Conservation (phyloP, 92 coral and sea anemone species). For the Phenganax marumi region DNA sequence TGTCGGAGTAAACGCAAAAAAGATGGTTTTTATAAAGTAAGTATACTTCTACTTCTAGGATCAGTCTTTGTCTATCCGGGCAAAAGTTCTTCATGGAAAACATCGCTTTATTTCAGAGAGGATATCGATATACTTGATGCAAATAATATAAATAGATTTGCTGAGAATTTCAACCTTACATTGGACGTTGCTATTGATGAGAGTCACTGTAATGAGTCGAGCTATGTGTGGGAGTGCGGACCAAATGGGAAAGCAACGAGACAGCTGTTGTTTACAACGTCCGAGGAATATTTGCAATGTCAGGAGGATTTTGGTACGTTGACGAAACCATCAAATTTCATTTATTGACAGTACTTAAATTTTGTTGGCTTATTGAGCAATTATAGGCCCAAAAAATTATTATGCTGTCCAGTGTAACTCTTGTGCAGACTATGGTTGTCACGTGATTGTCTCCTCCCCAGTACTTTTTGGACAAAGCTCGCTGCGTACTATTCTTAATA, state of each 20-base stretch:
- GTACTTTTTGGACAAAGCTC: too few species aligned
- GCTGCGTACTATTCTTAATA: too few species aligned
- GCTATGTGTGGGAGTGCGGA: conserved; percentile 88
- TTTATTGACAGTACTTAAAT: neutral
- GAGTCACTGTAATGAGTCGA: conserved; percentile 60
- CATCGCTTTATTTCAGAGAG: conserved; percentile 53
- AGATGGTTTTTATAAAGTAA: conserved; percentile 90
- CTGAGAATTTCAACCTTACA: conserved; percentile 71
- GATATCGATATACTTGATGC: conserved; percentile 81
- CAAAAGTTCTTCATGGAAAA: too few species aligned
- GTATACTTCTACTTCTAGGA: neutral
- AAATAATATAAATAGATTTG: conserved; percentile 71
- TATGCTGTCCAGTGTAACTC: too few species aligned
- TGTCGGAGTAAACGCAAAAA: conserved; percentile 79
- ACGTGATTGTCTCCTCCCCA: too few species aligned
- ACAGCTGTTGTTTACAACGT: conserved; percentile 79
- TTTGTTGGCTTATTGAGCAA: neutral
- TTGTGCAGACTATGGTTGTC: too few species aligned
- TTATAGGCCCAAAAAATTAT: neutral
- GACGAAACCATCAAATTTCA: neutral
- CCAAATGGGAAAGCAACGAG: conserved; percentile 76
- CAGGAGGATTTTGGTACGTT: conserved; percentile 97
- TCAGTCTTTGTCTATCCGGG: too few species aligned
- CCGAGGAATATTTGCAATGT: conserved; percentile 89
- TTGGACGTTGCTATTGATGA: conserved; percentile 77